Base-by-base conservation (phyloP, 2,888 invertebrate species). In the Agriopis aurantiaria region DNA sequence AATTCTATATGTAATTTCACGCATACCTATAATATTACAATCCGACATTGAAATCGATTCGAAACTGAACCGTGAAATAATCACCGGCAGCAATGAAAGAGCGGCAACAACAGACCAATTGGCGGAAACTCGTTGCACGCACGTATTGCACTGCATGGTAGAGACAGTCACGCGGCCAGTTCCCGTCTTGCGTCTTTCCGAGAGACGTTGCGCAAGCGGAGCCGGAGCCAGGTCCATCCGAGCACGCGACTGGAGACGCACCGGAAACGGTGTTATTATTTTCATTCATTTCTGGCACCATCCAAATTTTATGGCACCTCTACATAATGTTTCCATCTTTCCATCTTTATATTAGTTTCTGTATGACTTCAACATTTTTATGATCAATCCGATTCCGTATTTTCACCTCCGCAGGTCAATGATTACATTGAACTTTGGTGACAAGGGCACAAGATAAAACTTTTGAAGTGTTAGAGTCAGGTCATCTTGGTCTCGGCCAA, bases 121-220 rank as follows among this genome's bases (percentile, higher is more conserved):
- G 78, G 79, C 80, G 84, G 86, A 86, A 84, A 82, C 78, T 70
- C 75, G 73, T 85, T 80, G 88, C 85, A 83, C 84, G 85, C 79
- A 78, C 75, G 75, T 81, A 75, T 77, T 76, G 72, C 74, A 76
- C 76, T 77, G 76, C 78, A 82, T 77, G 80, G 83, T 81, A 84
- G 80, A 83, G 83, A 87, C 84, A 84, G 82, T 81, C 82, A 80
- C 78, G 78, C 80, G 79, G 81, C 80, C 77, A 83, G 87, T 88
- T 88, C 87, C 88, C 84, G 85, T 83, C 78, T 85, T 82, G 80
- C 81, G 77, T 66, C 81, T 83, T 85, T 86, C 82, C 84, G 83
- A 84, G 78, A 80, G 77, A 55, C 49, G 80, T 87, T 88, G 85
- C 88, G 86, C 84, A 86, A 86, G 78, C 75, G 75, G 75, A 76